Percentiles rank a stretch among this genome's conserved stretches.
Evolutionary conservation across 2,797 vertebrate species (phyloP).

Genomic region (Sebastes aleutianus): DNA sequence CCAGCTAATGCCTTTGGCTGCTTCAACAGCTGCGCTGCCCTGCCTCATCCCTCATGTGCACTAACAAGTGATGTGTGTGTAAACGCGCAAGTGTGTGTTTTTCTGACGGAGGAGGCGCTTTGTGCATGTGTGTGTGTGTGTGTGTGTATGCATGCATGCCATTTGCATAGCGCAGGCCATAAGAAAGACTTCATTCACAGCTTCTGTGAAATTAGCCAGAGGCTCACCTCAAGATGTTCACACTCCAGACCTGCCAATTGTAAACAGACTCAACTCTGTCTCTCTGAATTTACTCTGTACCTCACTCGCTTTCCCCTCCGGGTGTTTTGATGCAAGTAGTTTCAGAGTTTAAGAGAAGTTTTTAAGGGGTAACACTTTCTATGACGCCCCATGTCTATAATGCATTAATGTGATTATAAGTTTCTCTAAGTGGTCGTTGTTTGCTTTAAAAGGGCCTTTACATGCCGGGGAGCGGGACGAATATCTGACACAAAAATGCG

Average conservation of each 20-base stretch:
- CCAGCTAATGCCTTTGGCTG: slow-evolving; percentile 64
- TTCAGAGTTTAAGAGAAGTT: slow-evolving; percentile 1
- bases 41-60: slow-evolving; percentile 32
- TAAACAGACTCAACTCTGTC: slow-evolving; percentile 67
- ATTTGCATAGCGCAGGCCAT: slow-evolving; percentile 51
- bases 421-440: no score
- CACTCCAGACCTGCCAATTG: slow-evolving; percentile 58
- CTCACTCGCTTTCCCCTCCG: slow-evolving; percentile 19
- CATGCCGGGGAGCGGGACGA: no score
- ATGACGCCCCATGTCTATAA: no score
- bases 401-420: no score
- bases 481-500: no score
- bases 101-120: slow-evolving; percentile 18
- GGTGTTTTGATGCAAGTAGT: slow-evolving; percentile 34
- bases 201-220: slow-evolving; percentile 58
- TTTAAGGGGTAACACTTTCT: neutral
- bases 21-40: slow-evolving; percentile 71
- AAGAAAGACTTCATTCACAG: slow-evolving; percentile 75
- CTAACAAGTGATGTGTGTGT: slow-evolving; percentile 57
- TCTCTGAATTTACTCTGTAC: slow-evolving; percentile 34
- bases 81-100: slow-evolving; percentile 31
- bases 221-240: slow-evolving; percentile 66
- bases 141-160: slow-evolving; percentile 16
- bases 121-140: slow-evolving; percentile 6
- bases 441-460: no score